Evolutionary conservation across 2,888 invertebrate genomes (phyloP).

Genomic region (Cosmia trapezina): DNA sequence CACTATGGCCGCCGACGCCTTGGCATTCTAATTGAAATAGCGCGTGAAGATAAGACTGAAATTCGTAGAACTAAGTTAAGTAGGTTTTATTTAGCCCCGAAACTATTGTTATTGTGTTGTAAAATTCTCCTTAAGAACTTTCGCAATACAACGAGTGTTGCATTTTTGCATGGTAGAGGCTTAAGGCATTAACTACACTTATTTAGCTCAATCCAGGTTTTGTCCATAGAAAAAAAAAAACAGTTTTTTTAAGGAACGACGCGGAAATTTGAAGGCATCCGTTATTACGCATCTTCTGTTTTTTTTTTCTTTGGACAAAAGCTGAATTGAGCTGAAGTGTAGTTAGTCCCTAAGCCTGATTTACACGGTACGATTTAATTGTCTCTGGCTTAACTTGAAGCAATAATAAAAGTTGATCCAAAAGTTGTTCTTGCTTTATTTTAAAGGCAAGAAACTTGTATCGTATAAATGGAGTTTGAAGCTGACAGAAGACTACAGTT

Average conservation of each 20-base stretch:
- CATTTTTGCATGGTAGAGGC: not conserved
- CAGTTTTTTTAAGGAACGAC: too few relatives aligned
- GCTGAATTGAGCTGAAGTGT: too few relatives aligned
- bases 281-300: too few relatives aligned
- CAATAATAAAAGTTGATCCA: too few relatives aligned
- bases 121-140: constrained; percentile 8
- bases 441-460: not conserved
- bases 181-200: too few relatives aligned
- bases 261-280: too few relatives aligned
- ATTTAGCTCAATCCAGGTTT: too few relatives aligned
- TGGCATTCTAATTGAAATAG: constrained; percentile 55
- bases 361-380: not conserved
- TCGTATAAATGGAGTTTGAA: not conserved
- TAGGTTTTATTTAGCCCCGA: constrained; percentile 5
- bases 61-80: constrained; percentile 32
- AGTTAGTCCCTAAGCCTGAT: not conserved
- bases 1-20: constrained; percentile 30
- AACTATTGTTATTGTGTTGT: constrained; percentile 16
- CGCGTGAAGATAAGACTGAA: constrained; percentile 46
- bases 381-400: too few relatives aligned
- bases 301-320: too few relatives aligned
- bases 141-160: not conserved
- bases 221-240: too few relatives aligned
- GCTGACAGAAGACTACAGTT: not conserved
- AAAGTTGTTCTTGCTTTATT: too few relatives aligned